These are phyloP conservation scores for Temnothorax rugatulus DNA, from an alignment of 2,888 invertebrate genomes.

Conservation along the genomic window DNA sequence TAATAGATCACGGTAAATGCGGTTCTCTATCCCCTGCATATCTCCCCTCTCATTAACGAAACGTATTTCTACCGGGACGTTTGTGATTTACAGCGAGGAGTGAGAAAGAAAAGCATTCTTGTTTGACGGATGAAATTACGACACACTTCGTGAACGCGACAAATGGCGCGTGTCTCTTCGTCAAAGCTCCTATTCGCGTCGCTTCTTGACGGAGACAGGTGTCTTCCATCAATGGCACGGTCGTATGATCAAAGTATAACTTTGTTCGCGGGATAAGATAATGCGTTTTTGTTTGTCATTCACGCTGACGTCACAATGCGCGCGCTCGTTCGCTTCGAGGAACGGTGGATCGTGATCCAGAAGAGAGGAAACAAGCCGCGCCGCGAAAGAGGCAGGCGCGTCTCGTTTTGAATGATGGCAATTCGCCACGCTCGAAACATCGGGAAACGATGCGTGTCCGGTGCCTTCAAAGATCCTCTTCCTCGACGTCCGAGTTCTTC, in stretches of 20 bases:
- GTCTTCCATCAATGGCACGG: slow-evolving; percentile 61
- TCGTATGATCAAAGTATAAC: slow-evolving; percentile 41
- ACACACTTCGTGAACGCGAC: slow-evolving; percentile 68
- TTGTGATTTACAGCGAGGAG: slow-evolving; percentile 61
- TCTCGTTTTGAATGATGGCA: slow-evolving; percentile 80
- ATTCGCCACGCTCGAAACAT: slow-evolving; percentile 79
- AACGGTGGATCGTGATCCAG: slow-evolving; percentile 18
- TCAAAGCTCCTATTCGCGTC: slow-evolving; percentile 72
- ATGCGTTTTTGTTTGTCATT: slow-evolving; percentile 50
- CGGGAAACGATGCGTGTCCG: slow-evolving; percentile 80
- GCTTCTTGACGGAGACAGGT: slow-evolving; percentile 67
- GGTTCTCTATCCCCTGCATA: not conserved
- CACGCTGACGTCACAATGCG: slow-evolving; percentile 44
- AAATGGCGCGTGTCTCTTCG: slow-evolving; percentile 74
- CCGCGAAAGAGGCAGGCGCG: slow-evolving; percentile 56
- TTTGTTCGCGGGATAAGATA: slow-evolving; percentile 46
- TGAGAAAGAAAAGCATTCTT: slow-evolving; percentile 44
- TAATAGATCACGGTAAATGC: slow-evolving; percentile 15
- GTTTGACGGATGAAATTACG: slow-evolving; percentile 75
- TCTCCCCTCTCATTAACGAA: slow-evolving; percentile 51
- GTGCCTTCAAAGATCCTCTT: slow-evolving; percentile 73
- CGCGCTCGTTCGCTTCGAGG: slow-evolving; percentile 11
- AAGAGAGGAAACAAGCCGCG: slow-evolving; percentile 27
- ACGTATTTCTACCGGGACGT: slow-evolving; percentile 45
- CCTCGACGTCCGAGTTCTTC: slow-evolving; percentile 32